Percentiles rank a stretch among this genome's conserved stretches.
Evolutionary conservation across 2,888 invertebrate species (phyloP).

Genomic region (Cylindroiulus punctatus): DNA sequence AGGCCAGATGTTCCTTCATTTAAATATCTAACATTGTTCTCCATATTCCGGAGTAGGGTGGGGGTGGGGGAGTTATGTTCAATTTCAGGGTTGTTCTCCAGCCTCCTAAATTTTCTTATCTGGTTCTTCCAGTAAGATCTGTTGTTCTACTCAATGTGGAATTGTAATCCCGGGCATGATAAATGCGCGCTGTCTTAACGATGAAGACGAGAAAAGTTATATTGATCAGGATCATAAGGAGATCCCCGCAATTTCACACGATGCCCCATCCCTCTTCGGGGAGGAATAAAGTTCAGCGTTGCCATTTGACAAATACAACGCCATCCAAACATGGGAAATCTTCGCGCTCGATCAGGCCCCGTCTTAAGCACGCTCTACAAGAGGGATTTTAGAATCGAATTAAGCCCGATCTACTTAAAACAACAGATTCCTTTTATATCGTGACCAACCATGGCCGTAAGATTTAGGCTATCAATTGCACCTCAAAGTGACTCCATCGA

Average conservation of each 20-base stretch:
- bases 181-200: constrained; percentile 30
- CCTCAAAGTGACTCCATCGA: neutral
- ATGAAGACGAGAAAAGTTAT: constrained; percentile 44
- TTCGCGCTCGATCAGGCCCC: constrained; percentile 14
- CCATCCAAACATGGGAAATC: constrained; percentile 3
- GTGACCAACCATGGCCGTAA: neutral
- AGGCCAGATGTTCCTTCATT: constrained; percentile 47
- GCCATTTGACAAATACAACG: constrained; percentile 22
- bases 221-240: constrained; percentile 47
- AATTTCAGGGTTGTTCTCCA: neutral
- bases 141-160: constrained; percentile 21
- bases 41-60: neutral
- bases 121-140: neutral
- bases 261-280: neutral
- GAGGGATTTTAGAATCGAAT: neutral
- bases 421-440: neutral
- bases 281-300: constrained; percentile 23
- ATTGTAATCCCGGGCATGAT: constrained; percentile 29
- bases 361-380: neutral
- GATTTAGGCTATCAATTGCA: neutral
- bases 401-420: constrained; percentile 10
- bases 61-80: neutral
- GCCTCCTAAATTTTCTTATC: neutral
- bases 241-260: constrained; percentile 35
- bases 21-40: constrained; percentile 35